Evolutionary conservation across 1,140 invertebrate species (phyloP).

Genomic region (Pararge aegeria): DNA sequence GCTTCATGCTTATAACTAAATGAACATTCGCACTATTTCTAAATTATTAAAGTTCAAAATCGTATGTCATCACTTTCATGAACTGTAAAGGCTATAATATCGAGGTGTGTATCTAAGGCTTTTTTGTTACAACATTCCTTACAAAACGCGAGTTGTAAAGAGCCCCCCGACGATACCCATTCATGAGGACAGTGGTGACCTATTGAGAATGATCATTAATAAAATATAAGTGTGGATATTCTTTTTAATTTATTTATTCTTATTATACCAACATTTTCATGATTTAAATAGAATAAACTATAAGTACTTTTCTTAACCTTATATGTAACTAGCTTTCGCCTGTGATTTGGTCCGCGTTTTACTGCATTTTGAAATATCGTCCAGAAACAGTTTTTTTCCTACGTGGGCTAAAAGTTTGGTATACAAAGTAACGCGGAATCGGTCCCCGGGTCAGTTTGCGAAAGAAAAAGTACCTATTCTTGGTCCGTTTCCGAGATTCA

Average conservation of each 20-base stretch:
- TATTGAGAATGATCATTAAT: slow-evolving; percentile 68
- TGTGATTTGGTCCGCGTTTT: no score
- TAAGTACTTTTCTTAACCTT: no score
- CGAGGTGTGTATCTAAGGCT: slow-evolving; percentile 73
- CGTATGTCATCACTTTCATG: slow-evolving; percentile 11
- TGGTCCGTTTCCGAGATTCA: no score
- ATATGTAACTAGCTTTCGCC: no score
- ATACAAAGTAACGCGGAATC: no score
- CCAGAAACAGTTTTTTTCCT: no score
- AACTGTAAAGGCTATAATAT: slow-evolving; percentile 44
- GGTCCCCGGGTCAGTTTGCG: no score
- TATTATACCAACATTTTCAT: neutral
- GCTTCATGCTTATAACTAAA: slow-evolving; percentile 9
- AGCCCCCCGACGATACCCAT: slow-evolving; percentile 75
- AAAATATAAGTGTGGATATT: slow-evolving; percentile 48
- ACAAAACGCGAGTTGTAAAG: slow-evolving; percentile 78
- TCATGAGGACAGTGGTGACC: slow-evolving; percentile 76
- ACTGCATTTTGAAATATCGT: no score
- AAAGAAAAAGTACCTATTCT: no score
- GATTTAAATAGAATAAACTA: no score
- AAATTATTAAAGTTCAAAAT: slow-evolving; percentile 36
- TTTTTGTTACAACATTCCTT: slow-evolving; percentile 78
- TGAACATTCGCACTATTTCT: slow-evolving; percentile 10
- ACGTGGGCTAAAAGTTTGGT: no score
- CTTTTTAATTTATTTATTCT: slow-evolving; percentile 2